phyloP scores from a whole-genome alignment of 2,113 vertebrate genomes.

The Vulpes lagopus region DNA sequence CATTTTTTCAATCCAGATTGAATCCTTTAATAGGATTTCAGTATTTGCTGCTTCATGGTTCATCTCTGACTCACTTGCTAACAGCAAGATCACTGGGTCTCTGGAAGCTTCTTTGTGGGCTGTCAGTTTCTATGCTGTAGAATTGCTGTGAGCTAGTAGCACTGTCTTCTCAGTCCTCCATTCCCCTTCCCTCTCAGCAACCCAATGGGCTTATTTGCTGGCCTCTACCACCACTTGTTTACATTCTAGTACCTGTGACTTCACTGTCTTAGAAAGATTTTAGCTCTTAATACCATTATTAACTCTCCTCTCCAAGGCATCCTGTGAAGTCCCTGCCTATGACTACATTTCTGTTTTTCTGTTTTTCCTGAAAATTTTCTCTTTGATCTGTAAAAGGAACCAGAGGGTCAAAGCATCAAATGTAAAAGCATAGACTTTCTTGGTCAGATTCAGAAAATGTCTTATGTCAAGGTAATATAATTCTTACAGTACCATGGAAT shows the following conservation, averaged over 20 bases:
- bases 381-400: not conserved
- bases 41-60: not conserved
- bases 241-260: not conserved
- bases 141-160: not conserved
- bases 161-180: not conserved
- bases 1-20: not conserved
- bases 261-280: not conserved
- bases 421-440: not conserved
- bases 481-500: not conserved
- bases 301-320: not conserved
- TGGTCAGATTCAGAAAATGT: not conserved
- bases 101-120: not conserved
- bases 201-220: not conserved
- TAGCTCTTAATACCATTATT: not conserved
- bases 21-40: not conserved
- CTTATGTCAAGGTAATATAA: not conserved
- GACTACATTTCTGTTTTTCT: not conserved
- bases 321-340: not conserved
- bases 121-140: not conserved
- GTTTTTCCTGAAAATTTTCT: not conserved
- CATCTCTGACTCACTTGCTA: not conserved
- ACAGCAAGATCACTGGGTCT: not conserved
- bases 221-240: not conserved
- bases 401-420: not conserved
- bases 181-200: not conserved